Evolutionary conservation across 2,797 vertebrate genomes (phyloP).

Genomic region (Arremon aurantiirostris): DNA sequence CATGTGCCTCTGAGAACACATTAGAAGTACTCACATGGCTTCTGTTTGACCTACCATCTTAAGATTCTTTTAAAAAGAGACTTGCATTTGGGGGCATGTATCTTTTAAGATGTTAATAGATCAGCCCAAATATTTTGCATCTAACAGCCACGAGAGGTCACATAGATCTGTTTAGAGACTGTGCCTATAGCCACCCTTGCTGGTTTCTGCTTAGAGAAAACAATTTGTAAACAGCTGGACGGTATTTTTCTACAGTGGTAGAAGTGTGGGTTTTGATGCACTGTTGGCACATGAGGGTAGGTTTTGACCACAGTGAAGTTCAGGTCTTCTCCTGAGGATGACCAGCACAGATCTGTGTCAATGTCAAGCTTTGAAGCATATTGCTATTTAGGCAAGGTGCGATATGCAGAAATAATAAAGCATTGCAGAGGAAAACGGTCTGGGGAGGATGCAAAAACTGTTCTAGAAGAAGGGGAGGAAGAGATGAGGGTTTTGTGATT

Average conservation of each 20-base stretch:
- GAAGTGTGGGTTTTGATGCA: background rate
- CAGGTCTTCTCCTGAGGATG: background rate
- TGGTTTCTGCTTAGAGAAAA: background rate
- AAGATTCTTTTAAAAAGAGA: background rate
- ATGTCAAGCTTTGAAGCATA: background rate
- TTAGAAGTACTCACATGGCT: background rate
- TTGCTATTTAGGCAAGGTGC: background rate
- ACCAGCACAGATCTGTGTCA: background rate
- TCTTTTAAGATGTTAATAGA: background rate
- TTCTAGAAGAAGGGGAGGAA: background rate
- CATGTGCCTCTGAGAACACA: background rate
- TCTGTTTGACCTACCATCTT: background rate
- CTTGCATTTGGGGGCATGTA: background rate
- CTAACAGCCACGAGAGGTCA: conserved; percentile 11
- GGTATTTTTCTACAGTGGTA: background rate
- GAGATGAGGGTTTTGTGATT: background rate
- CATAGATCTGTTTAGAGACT: background rate
- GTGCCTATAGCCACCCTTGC: background rate
- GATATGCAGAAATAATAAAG: background rate
- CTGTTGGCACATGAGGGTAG: background rate
- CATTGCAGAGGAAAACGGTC: background rate
- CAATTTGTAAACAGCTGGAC: background rate
- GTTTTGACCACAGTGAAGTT: background rate
- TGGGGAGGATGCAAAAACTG: background rate
- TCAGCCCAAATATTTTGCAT: conserved; percentile 1